A percentile compares a stretch with the other conserved stretches of the same genome.
phyloP scores from a whole-genome alignment of 2,797 vertebrate species.

The Sebastes glaucus region DNA sequence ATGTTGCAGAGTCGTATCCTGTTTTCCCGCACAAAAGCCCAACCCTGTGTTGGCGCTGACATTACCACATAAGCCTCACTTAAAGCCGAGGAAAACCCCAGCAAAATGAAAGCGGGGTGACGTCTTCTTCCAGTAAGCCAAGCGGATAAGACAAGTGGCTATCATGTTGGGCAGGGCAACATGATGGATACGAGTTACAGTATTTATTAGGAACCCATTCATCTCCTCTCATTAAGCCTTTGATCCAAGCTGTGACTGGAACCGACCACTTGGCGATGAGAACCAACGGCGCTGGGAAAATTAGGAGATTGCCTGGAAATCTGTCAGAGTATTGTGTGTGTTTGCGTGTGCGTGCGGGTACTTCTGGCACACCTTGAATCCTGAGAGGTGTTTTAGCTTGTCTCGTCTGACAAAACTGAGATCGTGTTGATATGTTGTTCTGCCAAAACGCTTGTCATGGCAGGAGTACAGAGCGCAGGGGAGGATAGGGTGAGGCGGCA shows the following conservation, averaged over 20 bases:
- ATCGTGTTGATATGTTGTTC: constrained; percentile 24
- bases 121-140: constrained; percentile 37
- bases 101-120: constrained; percentile 37
- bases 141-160: background rate
- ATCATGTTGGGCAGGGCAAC: constrained; percentile 1
- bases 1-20: background rate
- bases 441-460: constrained; percentile 38
- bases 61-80: constrained; percentile 11
- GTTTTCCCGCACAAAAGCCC: constrained; percentile 8
- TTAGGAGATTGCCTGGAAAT: constrained; percentile 46
- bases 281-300: constrained; percentile 20
- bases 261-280: background rate
- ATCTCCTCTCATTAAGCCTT: constrained; percentile 16
- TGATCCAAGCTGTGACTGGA: constrained; percentile 35
- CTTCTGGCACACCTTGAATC: constrained; percentile 57
- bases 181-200: background rate
- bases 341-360: constrained; percentile 12
- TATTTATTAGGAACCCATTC: background rate
- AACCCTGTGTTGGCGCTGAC: background rate
- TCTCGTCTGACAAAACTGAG: constrained; percentile 40
- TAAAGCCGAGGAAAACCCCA: constrained; percentile 27
- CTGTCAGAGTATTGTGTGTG: constrained; percentile 6
- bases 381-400: constrained; percentile 62
- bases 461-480: constrained; percentile 28
- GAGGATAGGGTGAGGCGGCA: constrained; percentile 42